phyloP scores from a whole-genome alignment of 2,888 invertebrate species.

The Oscheius sp. region DNA sequence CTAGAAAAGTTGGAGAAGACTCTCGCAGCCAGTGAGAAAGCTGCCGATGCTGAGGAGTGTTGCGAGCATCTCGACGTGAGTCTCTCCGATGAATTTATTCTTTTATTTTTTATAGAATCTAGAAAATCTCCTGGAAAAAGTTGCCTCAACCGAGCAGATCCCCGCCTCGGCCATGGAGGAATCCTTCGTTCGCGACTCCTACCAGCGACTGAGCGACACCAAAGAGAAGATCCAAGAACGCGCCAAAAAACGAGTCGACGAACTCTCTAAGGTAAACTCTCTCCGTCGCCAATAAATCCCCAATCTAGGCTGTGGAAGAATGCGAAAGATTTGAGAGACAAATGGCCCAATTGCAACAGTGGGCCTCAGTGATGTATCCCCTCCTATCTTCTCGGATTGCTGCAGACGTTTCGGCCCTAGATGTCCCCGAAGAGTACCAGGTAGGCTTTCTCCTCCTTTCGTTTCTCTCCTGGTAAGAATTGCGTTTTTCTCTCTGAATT shows the following conservation, averaged over 20 bases:
- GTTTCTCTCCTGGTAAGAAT: neutral
- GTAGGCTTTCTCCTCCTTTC: slow-evolving; percentile 57
- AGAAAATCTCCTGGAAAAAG: slow-evolving; percentile 52
- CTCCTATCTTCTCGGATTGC: slow-evolving; percentile 80
- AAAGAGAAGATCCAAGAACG: slow-evolving; percentile 30
- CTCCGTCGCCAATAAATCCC: neutral
- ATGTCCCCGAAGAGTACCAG: slow-evolving; percentile 80
- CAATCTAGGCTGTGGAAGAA: slow-evolving; percentile 42
- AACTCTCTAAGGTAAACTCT: slow-evolving; percentile 23
- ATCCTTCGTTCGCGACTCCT: slow-evolving; percentile 34
- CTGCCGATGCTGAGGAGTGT: slow-evolving; percentile 85
- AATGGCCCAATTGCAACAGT: slow-evolving; percentile 76
- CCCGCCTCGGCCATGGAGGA: slow-evolving; percentile 36
- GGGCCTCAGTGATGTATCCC: slow-evolving; percentile 79
- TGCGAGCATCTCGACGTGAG: slow-evolving; percentile 85
- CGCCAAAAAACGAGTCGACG: slow-evolving; percentile 22
- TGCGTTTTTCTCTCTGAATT: neutral
- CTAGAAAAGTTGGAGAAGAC: slow-evolving; percentile 36
- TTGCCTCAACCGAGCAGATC: slow-evolving; percentile 28
- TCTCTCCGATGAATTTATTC: neutral
- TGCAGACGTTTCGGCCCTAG: slow-evolving; percentile 82
- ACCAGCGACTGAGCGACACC: slow-evolving; percentile 27
- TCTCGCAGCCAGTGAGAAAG: slow-evolving; percentile 25
- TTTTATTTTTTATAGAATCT: slow-evolving; percentile 40
- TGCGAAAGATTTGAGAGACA: slow-evolving; percentile 61